A percentile compares a stretch with the other conserved stretches of the same genome.
Evolutionary conservation across 2,888 invertebrate species (phyloP).

Genomic region (Cryptocephalus primarius): DNA sequence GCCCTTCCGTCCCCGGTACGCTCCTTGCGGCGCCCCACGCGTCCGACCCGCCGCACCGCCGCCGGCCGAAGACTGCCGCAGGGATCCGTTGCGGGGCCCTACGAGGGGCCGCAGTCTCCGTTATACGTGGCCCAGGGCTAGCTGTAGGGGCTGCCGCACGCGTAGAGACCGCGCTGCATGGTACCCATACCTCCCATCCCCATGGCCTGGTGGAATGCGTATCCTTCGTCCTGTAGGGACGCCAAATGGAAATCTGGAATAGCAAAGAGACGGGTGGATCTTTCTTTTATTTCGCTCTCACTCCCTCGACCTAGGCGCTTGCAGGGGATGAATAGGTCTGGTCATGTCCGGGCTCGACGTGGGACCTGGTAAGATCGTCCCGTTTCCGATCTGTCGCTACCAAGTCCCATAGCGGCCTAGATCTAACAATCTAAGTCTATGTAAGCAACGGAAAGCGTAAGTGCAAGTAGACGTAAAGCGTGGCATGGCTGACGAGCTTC

Average conservation of each 20-base stretch:
- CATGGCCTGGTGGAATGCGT: slow-evolving; percentile 43
- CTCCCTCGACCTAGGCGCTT: not conserved
- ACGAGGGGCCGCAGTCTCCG: slow-evolving; percentile 41
- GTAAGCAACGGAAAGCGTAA: too few species aligned
- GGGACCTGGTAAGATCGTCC: too few species aligned
- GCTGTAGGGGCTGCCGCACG: slow-evolving; percentile 42
- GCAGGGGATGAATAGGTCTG: not conserved
- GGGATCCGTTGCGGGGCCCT: slow-evolving; percentile 31
- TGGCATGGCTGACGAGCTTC: too few species aligned
- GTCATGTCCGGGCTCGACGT: too few species aligned
- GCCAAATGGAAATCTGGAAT: slow-evolving; percentile 43
- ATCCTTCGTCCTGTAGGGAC: slow-evolving; percentile 42
- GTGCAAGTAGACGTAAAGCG: too few species aligned
- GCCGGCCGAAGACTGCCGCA: slow-evolving; percentile 35
- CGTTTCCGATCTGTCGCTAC: too few species aligned
- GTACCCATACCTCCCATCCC: slow-evolving; percentile 42
- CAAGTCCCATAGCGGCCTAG: too few species aligned
- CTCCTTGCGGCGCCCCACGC: slow-evolving; percentile 5
- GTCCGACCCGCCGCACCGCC: slow-evolving; percentile 27
- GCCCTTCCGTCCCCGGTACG: not conserved
- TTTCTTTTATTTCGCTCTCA: not conserved
- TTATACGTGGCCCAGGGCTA: slow-evolving; percentile 43
- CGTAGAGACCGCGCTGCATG: slow-evolving; percentile 42
- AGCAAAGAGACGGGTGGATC: slow-evolving; percentile 8
- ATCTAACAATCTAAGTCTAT: too few species aligned